Percentiles rank a stretch among this genome's conserved stretches.
phyloP scores from a whole-genome alignment of 2,797 vertebrate genomes.

The Benthosema pterotum region DNA sequence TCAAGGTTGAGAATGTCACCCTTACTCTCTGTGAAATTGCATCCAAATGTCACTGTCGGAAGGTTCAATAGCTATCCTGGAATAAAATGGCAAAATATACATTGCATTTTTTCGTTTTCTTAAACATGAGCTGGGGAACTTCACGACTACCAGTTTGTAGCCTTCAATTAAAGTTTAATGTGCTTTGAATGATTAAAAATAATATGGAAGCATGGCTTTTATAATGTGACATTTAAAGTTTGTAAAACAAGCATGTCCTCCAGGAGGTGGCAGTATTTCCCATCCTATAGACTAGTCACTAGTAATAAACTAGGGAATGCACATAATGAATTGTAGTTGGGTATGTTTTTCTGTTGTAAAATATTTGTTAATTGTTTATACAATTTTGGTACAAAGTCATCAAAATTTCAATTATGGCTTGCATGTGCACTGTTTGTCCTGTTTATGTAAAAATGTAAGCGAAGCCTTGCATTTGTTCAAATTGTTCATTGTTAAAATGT shows the following conservation, averaged over 20 bases:
- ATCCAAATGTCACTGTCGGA: conserved; percentile 46
- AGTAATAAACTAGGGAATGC: too few relatives aligned
- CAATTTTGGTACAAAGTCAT: too few relatives aligned
- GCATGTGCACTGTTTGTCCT: not conserved
- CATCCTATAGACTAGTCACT: too few relatives aligned
- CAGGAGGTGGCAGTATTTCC: too few relatives aligned
- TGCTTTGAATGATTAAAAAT: too few relatives aligned
- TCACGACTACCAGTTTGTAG: not conserved
- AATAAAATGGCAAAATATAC: conserved; percentile 54
- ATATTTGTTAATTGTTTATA: too few relatives aligned
- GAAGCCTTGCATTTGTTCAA: not conserved
- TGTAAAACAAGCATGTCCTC: too few relatives aligned
- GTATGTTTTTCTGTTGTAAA: too few relatives aligned
- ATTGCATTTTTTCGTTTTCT: conserved; percentile 12
- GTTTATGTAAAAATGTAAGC: not conserved
- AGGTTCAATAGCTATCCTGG: conserved; percentile 59
- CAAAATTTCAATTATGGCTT: too few relatives aligned
- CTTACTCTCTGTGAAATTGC: conserved; percentile 16
- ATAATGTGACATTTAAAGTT: too few relatives aligned
- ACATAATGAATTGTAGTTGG: too few relatives aligned
- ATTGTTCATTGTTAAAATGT: conserved; percentile 68
- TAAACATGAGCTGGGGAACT: not conserved
- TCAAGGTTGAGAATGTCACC: conserved; percentile 6
- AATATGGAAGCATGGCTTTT: too few relatives aligned
- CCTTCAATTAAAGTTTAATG: not conserved